Conservation (phyloP, 2,797 vertebrate genomes). For the Myotis pilosus region DNA sequence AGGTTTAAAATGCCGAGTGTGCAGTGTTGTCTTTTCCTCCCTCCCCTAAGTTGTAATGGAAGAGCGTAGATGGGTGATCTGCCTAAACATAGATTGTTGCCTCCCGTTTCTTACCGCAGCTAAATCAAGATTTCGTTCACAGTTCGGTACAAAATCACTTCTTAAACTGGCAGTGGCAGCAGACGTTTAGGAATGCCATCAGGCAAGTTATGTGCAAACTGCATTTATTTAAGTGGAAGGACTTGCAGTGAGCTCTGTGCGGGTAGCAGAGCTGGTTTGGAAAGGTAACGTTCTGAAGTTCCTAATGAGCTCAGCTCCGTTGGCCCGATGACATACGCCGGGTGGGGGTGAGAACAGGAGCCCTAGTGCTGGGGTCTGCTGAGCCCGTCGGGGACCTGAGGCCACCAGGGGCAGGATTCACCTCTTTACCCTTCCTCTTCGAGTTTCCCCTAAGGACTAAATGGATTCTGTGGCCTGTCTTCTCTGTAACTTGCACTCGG, state of each 20-base stretch:
- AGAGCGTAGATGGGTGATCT: constrained; percentile 31
- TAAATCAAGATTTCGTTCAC: constrained; percentile 37
- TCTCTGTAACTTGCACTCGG: not conserved
- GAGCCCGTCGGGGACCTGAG: constrained; percentile 27
- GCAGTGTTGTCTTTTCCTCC: too few species aligned
- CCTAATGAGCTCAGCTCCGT: not conserved
- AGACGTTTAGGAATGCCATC: not conserved
- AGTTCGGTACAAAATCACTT: constrained; percentile 49
- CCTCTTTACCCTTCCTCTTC: constrained; percentile 25
- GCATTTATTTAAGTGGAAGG: constrained; percentile 30
- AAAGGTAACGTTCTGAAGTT: constrained; percentile 43
- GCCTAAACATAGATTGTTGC: constrained; percentile 19
- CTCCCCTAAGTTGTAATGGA: not conserved
- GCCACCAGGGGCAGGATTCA: not conserved
- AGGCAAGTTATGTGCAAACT: constrained; percentile 17
- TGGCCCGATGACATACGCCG: not conserved
- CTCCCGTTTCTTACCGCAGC: constrained; percentile 2
- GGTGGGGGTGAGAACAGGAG: not conserved
- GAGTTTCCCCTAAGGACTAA: not conserved
- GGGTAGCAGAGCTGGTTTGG: constrained; percentile 28
- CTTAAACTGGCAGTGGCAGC: constrained; percentile 35
- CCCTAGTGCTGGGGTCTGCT: not conserved
- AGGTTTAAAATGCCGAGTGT: constrained; percentile 39
- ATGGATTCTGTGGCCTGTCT: constrained; percentile 4
- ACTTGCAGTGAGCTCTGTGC: not conserved